Percentiles rank a stretch among this genome's conserved stretches.
Evolutionary conservation across 2,888 invertebrate species (phyloP).

Genomic region (Sesia apiformis): DNA sequence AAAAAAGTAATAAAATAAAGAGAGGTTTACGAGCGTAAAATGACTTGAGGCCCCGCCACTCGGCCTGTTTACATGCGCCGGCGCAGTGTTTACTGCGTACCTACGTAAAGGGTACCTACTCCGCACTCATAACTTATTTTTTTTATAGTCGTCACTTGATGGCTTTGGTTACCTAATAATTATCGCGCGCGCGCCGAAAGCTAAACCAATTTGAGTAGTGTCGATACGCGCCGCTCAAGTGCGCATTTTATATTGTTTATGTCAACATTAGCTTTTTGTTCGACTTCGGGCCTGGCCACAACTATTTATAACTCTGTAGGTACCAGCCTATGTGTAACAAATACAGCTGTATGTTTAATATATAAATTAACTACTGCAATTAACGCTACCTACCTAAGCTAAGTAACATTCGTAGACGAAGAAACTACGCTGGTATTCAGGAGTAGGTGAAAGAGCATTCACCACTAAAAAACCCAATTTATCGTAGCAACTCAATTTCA

Average conservation of each 20-base stretch:
- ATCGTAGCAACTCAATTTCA: too few species aligned
- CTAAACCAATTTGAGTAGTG: constrained; percentile 49
- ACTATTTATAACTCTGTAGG: too few species aligned
- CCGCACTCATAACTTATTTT: constrained; percentile 55
- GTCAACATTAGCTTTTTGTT: constrained; percentile 48
- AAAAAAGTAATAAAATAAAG: constrained; percentile 69
- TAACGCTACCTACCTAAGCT: too few species aligned
- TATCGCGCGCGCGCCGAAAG: constrained; percentile 63
- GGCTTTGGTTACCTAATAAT: constrained; percentile 57
- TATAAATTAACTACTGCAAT: too few species aligned
- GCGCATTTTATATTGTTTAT: constrained; percentile 58
- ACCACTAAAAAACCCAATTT: too few species aligned
- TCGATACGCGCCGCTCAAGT: constrained; percentile 42
- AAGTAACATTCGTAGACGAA: too few species aligned
- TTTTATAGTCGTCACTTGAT: constrained; percentile 58
- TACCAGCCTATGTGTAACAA: too few species aligned
- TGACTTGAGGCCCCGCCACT: constrained; percentile 60
- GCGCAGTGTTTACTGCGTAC: constrained; percentile 27
- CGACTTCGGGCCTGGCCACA: background rate
- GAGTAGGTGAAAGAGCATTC: too few species aligned
- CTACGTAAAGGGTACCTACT: constrained; percentile 31
- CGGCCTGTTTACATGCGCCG: constrained; percentile 44
- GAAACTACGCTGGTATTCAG: too few species aligned
- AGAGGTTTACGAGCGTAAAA: constrained; percentile 71
- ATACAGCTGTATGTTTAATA: too few species aligned